Evolutionary conservation across 2,113 vertebrate species (phyloP).

Genomic region (Hyla sarda): DNA sequence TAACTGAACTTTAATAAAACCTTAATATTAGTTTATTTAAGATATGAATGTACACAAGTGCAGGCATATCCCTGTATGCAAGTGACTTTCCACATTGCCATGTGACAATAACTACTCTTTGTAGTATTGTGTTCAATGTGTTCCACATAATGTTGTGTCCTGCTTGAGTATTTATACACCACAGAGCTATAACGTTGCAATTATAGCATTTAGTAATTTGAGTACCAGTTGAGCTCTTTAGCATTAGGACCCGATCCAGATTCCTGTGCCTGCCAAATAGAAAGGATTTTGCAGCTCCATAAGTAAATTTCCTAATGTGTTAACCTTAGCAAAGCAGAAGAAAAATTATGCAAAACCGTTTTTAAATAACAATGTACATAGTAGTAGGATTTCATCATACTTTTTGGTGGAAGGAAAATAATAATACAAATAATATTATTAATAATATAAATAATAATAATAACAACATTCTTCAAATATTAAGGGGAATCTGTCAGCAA

Average conservation of each 20-base stretch:
- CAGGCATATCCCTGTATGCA: not conserved
- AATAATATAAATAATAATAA: not conserved
- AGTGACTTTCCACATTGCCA: not conserved
- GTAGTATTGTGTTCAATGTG: conserved; percentile 6
- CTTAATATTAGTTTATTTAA: not conserved
- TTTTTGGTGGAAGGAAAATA: not conserved
- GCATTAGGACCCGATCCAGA: conserved; percentile 75
- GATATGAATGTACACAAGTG: not conserved
- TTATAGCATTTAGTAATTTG: conserved; percentile 69
- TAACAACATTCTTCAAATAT: too few relatives aligned
- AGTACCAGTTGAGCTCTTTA: conserved; percentile 75
- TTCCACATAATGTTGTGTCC: not conserved
- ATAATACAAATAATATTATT: too few relatives aligned
- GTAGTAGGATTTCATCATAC: not conserved
- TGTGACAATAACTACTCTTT: not conserved
- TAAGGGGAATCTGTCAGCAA: too few relatives aligned
- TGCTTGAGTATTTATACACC: conserved; percentile 62
- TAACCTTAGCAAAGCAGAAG: conserved; percentile 72
- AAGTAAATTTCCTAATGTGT: conserved; percentile 76
- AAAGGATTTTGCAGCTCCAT: conserved; percentile 67
- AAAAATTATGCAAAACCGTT: not conserved
- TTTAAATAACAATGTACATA: not conserved
- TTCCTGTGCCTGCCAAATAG: conserved; percentile 72
- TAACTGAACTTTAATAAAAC: not conserved
- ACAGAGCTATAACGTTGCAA: conserved; percentile 68